These are phyloP conservation scores for Rhincodon typus DNA, from an alignment of 2,797 vertebrate genomes.

Conservation along the genomic window DNA sequence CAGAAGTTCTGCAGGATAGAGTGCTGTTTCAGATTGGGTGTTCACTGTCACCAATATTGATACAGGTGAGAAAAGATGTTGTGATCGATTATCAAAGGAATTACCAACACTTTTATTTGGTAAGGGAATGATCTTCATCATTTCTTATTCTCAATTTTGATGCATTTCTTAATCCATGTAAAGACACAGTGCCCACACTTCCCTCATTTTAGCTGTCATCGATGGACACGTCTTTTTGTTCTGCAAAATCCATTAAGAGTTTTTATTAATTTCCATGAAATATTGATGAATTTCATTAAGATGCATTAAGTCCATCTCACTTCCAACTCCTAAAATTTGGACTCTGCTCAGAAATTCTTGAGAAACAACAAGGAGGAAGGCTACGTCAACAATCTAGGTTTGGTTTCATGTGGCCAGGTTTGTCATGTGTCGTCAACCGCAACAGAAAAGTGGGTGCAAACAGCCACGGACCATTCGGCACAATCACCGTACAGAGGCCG, in stretches of 20 bases:
- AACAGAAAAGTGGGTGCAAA: conserved; percentile 99
- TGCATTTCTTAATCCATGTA: not conserved
- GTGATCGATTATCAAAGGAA: not conserved
- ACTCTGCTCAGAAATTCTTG: not conserved
- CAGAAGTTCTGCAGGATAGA: not conserved
- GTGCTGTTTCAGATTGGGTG: not conserved
- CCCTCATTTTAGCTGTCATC: not conserved
- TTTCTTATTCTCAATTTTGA: not conserved
- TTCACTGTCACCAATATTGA: no score
- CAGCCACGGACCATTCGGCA: conserved; percentile 85
- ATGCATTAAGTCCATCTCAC: no score
- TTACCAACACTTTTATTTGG: not conserved
- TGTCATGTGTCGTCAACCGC: conserved; percentile 98
- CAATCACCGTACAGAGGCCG: conserved; percentile 69
- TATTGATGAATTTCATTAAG: no score
- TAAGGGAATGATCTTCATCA: not conserved
- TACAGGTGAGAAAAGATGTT: not conserved
- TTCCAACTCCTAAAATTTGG: not conserved
- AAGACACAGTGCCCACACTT: not conserved
- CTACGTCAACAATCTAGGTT: conserved; percentile 67
- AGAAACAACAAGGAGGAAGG: conserved; percentile 38
- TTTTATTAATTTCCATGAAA: no score
- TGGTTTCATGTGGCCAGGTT: conserved; percentile 81
- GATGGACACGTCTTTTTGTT: not conserved
- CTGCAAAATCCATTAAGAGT: not conserved